Evolutionary conservation across 2,113 vertebrate genomes (phyloP).

Genomic region (Dascyllus trimaculatus): DNA sequence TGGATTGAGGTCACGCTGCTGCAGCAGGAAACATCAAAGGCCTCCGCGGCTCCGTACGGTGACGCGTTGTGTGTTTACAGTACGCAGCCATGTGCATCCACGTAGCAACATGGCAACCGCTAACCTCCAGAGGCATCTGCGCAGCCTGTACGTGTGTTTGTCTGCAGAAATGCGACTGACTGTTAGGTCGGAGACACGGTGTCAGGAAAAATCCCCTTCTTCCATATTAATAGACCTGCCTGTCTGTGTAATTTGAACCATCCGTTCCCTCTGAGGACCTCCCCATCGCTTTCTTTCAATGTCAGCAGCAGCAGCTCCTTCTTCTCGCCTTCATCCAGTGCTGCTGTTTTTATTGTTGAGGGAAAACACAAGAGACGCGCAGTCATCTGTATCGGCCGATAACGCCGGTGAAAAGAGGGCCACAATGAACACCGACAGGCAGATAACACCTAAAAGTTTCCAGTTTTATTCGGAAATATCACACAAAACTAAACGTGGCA

Average conservation of each 20-base stretch:
- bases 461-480: too few species aligned
- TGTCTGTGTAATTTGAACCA: constrained; percentile 53
- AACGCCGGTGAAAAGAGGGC: too few species aligned
- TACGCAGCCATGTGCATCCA: not conserved
- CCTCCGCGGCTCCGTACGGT: constrained; percentile 9
- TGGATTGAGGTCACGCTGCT: constrained; percentile 66
- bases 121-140: constrained; percentile 16
- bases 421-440: too few species aligned
- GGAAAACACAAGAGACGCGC: not conserved
- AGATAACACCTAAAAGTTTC: too few species aligned
- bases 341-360: constrained; percentile 1
- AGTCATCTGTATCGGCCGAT: too few species aligned
- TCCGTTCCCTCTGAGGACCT: constrained; percentile 38
- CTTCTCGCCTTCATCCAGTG: constrained; percentile 11
- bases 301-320: constrained; percentile 20
- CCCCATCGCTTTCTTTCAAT: constrained; percentile 42
- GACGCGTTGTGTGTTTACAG: constrained; percentile 43
- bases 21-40: constrained; percentile 61
- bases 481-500: too few species aligned
- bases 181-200: constrained; percentile 16
- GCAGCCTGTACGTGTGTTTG: constrained; percentile 1
- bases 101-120: constrained; percentile 4
- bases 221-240: constrained; percentile 58
- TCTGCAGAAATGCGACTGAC: constrained; percentile 9
- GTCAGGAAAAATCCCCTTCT: constrained; percentile 9